These are phyloP conservation scores for Chrysaora quinquecirrha DNA, from an alignment of 30 jellyfish, hydroid and myxozoan species.

Conservation along the genomic window DNA sequence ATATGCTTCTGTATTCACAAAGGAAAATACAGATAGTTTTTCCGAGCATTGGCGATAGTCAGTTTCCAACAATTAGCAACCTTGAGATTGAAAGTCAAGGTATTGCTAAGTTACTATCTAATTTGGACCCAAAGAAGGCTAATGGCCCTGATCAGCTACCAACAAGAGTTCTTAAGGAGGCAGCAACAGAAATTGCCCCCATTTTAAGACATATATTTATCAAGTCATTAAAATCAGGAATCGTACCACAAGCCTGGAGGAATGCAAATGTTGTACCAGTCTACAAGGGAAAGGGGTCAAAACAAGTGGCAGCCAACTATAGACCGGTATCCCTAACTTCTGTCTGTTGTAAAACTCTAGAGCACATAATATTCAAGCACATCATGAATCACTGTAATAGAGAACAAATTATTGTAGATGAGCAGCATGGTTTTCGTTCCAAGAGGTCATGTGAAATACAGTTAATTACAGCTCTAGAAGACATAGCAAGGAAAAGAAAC, in stretches of 20 bases:
- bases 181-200: constrained; percentile 52
- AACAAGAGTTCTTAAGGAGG: constrained; percentile 61
- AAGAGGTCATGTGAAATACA: constrained; percentile 66
- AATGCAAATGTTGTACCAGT: constrained; percentile 26
- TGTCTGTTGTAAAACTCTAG: constrained; percentile 47
- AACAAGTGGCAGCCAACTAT: constrained; percentile 50
- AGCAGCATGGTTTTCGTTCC: constrained; percentile 64
- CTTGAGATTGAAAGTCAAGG: constrained; percentile 54
- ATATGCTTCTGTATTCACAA: constrained; percentile 51
- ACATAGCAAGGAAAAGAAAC: constrained; percentile 69
- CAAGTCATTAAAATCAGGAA: constrained; percentile 41
- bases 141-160: constrained; percentile 51
- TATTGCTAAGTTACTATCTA: constrained; percentile 45
- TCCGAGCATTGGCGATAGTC: constrained; percentile 20
- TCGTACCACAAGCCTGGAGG: constrained; percentile 33
- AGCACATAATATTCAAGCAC: constrained; percentile 50
- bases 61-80: constrained; percentile 56
- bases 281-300: constrained; percentile 54
- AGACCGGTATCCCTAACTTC: constrained; percentile 56
- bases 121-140: constrained; percentile 26
- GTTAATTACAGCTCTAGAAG: constrained; percentile 68
- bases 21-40: constrained; percentile 24
- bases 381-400: constrained; percentile 50
- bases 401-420: constrained; percentile 44
- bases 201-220: constrained; percentile 20